Evolutionary conservation across 2,797 vertebrate genomes (phyloP).

Genomic region (Manis javanica): DNA sequence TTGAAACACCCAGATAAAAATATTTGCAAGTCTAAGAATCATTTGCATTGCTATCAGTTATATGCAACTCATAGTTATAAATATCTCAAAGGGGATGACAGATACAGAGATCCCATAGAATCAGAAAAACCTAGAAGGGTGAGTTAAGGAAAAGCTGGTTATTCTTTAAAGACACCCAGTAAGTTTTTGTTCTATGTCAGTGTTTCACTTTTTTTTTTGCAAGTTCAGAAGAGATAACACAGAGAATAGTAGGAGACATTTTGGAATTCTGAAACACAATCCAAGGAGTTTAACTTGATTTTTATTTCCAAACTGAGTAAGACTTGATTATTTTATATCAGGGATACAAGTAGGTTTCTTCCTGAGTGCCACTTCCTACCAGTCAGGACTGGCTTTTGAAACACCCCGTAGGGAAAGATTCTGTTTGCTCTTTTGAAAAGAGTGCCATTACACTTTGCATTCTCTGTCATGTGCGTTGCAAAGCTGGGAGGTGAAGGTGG

Average conservation of each 20-base stretch:
- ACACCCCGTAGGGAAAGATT: background rate
- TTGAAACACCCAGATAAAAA: background rate
- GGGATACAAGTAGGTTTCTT: background rate
- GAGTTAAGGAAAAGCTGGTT: background rate
- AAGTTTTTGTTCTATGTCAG: background rate
- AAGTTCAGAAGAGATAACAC: background rate
- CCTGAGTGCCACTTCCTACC: background rate
- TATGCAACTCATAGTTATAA: background rate
- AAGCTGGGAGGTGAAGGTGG: background rate
- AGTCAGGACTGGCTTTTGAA: background rate
- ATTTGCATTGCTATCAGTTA: slow-evolving; percentile 19
- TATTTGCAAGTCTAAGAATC: background rate
- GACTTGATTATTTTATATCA: background rate
- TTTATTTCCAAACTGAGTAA: background rate
- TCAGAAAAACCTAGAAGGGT: background rate
- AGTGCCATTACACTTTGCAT: background rate
- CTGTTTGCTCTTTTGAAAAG: background rate
- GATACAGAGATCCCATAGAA: background rate
- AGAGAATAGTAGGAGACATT: background rate
- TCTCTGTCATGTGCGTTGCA: background rate
- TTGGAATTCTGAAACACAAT: background rate
- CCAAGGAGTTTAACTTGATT: background rate
- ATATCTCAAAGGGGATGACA: background rate
- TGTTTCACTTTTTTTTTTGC: background rate
- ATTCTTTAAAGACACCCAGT: background rate